Conservation (phyloP, 2,113 vertebrate species). For the Xenopus borealis region DNA sequence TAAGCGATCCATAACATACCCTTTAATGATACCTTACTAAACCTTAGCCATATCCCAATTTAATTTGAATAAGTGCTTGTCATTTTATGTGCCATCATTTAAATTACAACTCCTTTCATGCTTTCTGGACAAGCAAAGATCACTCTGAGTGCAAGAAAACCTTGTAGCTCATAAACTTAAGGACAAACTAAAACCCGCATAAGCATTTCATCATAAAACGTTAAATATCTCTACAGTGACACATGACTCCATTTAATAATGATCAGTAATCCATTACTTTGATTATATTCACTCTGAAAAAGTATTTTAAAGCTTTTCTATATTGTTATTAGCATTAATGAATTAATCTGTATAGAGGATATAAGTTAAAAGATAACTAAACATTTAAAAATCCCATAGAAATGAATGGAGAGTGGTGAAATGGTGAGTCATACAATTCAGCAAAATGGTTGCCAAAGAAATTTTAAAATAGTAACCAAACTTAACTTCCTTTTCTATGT, state of each 20-base stretch:
- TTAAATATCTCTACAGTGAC: conserved; percentile 43
- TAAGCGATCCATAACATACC: conserved; percentile 39
- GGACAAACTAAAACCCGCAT: conserved; percentile 43
- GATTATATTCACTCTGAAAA: conserved; percentile 5
- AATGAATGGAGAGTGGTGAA: too few relatives aligned
- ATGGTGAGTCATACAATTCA: too few relatives aligned
- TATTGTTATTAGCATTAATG: background rate
- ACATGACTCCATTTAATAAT: conserved; percentile 45
- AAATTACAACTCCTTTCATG: conserved; percentile 47
- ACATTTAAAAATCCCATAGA: too few relatives aligned
- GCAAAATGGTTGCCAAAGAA: too few relatives aligned
- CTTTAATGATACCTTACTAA: conserved; percentile 31
- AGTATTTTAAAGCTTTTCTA: background rate
- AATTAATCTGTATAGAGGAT: too few relatives aligned
- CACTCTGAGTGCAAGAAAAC: conserved; percentile 35
- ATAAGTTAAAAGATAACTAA: too few relatives aligned
- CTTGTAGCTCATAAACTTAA: conserved; percentile 44
- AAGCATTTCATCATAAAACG: conserved; percentile 40
- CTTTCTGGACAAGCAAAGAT: conserved; percentile 44
- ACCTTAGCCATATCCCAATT: conserved; percentile 35
- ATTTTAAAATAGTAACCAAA: too few relatives aligned
- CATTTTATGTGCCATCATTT: conserved; percentile 41
- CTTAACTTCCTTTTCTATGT: too few relatives aligned
- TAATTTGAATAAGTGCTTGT: conserved; percentile 47
- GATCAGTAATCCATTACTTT: conserved; percentile 45